Conservation (phyloP, 2,888 invertebrate genomes). For the Tetanocera ferruginea region DNA sequence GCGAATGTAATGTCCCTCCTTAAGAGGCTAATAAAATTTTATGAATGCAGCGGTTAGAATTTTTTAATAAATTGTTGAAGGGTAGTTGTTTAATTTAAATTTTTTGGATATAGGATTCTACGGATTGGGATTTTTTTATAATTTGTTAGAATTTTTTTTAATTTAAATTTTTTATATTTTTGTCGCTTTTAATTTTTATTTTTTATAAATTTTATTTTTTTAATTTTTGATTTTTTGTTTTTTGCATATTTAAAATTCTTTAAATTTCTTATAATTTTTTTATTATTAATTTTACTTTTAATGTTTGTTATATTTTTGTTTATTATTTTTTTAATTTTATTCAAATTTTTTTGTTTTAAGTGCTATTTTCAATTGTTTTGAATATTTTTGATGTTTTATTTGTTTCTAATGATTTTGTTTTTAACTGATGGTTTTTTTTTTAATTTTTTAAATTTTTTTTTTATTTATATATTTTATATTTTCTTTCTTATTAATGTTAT, state of each 20-base stretch:
- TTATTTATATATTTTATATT: background rate
- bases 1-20: too few species aligned
- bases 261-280: background rate
- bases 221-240: background rate
- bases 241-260: background rate
- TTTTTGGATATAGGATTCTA: background rate
- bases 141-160: background rate
- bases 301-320: background rate
- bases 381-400: background rate
- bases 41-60: too few species aligned
- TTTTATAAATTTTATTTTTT: background rate
- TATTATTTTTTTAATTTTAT: background rate
- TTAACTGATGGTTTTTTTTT: background rate
- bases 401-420: background rate
- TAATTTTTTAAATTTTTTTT: background rate
- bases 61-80: too few species aligned
- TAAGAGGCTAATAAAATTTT: too few species aligned
- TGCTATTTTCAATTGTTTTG: background rate
- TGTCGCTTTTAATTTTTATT: background rate
- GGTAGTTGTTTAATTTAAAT: too few species aligned
- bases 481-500: background rate
- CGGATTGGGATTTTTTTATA: background rate
- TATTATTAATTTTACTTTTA: background rate
- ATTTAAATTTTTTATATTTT: background rate
- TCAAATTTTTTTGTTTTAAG: background rate